A percentile compares a stretch with the other conserved stretches of the same genome.
phyloP scores from a whole-genome alignment of 2,113 vertebrate species.

The Lophius piscatorius region DNA sequence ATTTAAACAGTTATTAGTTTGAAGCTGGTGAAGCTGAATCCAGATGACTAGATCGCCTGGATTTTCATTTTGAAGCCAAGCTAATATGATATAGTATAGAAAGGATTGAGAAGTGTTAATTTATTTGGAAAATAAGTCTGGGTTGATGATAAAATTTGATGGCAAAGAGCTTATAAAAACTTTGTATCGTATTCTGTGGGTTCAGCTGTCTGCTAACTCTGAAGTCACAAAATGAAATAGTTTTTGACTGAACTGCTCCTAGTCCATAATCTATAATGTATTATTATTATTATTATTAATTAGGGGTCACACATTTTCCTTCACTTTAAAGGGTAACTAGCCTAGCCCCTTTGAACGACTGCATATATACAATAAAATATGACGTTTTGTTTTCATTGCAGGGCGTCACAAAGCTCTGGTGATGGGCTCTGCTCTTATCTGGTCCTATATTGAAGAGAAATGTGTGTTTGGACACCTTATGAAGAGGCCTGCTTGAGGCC shows the following conservation, averaged over 20 bases:
- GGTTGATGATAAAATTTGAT: too few relatives aligned
- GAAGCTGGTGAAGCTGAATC: not conserved
- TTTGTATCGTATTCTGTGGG: too few relatives aligned
- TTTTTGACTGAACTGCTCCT: too few relatives aligned
- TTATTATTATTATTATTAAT: not conserved
- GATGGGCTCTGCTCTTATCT: not conserved
- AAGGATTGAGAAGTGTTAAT: not conserved
- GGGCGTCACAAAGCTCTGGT: constrained; percentile 8
- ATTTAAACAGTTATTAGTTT: too few relatives aligned
- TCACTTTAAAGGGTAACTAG: too few relatives aligned
- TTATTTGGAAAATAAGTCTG: not conserved
- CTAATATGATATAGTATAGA: too few relatives aligned
- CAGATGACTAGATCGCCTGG: too few relatives aligned
- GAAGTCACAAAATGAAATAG: too few relatives aligned
- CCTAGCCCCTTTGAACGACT: not conserved
- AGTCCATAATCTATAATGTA: too few relatives aligned
- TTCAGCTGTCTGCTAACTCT: too few relatives aligned
- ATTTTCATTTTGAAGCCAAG: too few relatives aligned
- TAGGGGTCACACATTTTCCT: not conserved
- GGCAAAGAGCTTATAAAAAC: too few relatives aligned
- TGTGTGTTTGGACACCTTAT: not conserved
- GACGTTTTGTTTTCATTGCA: constrained; percentile 21
- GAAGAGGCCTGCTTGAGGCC: constrained; percentile 22
- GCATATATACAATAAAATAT: constrained; percentile 4
- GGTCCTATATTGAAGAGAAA: not conserved